Conservation (phyloP, 2,113 vertebrate genomes). For the Muntiacus reevesi region DNA sequence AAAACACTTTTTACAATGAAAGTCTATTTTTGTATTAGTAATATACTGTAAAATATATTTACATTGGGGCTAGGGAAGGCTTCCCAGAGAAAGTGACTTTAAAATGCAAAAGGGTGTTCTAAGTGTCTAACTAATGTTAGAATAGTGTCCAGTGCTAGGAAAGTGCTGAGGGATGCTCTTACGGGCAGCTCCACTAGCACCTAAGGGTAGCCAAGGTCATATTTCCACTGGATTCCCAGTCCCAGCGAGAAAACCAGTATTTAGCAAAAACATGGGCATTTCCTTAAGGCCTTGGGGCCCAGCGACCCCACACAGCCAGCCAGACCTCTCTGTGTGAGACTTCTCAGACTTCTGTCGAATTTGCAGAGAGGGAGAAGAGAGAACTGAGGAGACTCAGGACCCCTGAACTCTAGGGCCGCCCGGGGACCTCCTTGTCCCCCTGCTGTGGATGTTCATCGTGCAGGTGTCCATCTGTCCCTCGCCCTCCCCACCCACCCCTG, state of each 20-base stretch:
- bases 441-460: neutral
- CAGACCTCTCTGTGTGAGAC: neutral
- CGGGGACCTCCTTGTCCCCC: neutral
- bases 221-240: neutral
- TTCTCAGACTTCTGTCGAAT: neutral
- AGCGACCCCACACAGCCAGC: neutral
- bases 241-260: neutral
- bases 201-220: neutral
- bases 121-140: too few relatives aligned
- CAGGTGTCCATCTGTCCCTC: neutral
- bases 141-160: too few relatives aligned
- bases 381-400: neutral
- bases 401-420: rapidly evolving
- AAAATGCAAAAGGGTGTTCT: neutral
- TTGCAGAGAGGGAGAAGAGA: neutral
- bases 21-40: neutral
- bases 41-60: neutral
- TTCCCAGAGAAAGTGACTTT: neutral
- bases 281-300: neutral
- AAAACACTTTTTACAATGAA: neutral
- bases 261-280: neutral
- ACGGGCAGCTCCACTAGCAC: neutral
- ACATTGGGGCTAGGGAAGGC: neutral
- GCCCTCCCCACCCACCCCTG: neutral
- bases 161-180: neutral